Conservation (phyloP, 2,888 invertebrate genomes). For the Cheilosia soror region DNA sequence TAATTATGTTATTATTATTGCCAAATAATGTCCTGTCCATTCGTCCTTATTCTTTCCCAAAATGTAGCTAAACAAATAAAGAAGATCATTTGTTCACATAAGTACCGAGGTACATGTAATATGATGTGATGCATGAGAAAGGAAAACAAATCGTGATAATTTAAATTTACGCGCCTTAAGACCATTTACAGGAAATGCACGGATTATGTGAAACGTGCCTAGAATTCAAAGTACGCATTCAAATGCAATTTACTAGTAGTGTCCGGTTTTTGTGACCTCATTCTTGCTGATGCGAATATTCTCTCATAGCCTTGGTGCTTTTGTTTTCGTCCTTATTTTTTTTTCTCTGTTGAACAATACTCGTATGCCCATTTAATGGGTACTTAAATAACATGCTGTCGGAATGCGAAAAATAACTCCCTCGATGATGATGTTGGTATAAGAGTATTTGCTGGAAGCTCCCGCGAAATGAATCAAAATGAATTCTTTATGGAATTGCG, state of each 20-base stretch:
- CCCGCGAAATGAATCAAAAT: constrained; percentile 25
- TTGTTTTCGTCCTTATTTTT: neutral
- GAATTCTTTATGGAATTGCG: constrained; percentile 42
- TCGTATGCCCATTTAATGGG: constrained; percentile 23
- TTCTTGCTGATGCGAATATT: constrained; percentile 17
- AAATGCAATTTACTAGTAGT: constrained; percentile 47
- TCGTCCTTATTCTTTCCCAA: too few species aligned
- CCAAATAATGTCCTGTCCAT: too few species aligned
- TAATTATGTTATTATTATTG: too few species aligned
- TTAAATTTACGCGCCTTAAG: constrained; percentile 42
- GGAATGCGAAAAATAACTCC: constrained; percentile 11
- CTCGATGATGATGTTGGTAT: constrained; percentile 5
- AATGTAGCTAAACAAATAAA: too few species aligned
- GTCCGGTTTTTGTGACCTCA: constrained; percentile 39
- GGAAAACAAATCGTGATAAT: constrained; percentile 22
- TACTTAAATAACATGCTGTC: constrained; percentile 3
- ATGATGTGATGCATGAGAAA: neutral
- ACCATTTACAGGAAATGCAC: constrained; percentile 50
- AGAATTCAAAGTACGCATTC: constrained; percentile 43
- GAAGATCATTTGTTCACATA: too few species aligned
- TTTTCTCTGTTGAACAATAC: neutral
- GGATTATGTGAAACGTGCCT: constrained; percentile 59
- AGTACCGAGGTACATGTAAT: too few species aligned
- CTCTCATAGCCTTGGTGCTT: neutral
- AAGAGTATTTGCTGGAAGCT: neutral